Percentiles rank a stretch among this genome's conserved stretches.
Evolutionary conservation across 2,888 invertebrate species (phyloP).

Genomic region (Scrobipalpa costella): DNA sequence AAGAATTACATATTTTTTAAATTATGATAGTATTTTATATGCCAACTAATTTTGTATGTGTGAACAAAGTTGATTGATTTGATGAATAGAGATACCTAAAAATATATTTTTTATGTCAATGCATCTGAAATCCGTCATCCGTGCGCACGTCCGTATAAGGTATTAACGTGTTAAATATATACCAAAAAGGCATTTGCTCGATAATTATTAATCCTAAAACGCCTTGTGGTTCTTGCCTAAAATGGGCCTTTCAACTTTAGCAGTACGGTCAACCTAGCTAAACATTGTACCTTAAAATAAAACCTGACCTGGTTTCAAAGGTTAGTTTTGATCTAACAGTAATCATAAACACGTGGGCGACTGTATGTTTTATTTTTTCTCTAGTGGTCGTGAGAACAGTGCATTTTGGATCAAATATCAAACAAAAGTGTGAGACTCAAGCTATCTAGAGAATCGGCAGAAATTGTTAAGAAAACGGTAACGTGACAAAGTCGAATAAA

Average conservation of each 20-base stretch:
- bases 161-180: slow-evolving; percentile 24
- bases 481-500: slow-evolving; percentile 8
- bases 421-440: slow-evolving; percentile 6
- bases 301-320: too few species aligned
- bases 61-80: too few species aligned
- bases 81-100: too few species aligned
- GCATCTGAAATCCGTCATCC: too few species aligned
- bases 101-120: too few species aligned
- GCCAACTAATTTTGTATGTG: too few species aligned
- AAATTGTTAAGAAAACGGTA: background rate
- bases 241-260: slow-evolving; percentile 48
- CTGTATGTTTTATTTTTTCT: slow-evolving; percentile 37
- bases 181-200: slow-evolving; percentile 31
- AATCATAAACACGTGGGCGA: background rate
- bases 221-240: slow-evolving; percentile 51
- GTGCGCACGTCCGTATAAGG: slow-evolving; percentile 26
- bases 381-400: slow-evolving; percentile 48
- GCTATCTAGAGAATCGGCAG: background rate
- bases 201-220: slow-evolving; percentile 43
- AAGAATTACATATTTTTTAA: too few species aligned
- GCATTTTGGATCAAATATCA: background rate
- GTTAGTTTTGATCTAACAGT: too few species aligned
- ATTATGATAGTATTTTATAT: too few species aligned
- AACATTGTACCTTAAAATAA: too few species aligned
- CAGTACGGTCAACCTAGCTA: background rate